A percentile compares a stretch with the other conserved stretches of the same genome.
phyloP scores from a whole-genome alignment of 2,113 vertebrate genomes.

The Peromyscus polionotus region DNA sequence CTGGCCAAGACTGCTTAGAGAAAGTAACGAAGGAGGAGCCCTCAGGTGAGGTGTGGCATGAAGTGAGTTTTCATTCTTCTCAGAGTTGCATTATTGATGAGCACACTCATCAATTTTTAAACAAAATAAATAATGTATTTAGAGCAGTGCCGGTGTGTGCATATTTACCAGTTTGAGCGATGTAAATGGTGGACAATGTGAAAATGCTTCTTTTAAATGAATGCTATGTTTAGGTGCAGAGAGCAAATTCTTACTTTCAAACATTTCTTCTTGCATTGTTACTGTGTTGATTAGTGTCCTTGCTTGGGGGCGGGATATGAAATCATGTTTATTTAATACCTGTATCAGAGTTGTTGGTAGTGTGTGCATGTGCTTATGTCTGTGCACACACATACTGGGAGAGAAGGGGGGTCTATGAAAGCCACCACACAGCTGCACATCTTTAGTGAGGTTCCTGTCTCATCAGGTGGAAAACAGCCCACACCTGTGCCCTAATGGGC shows the following conservation, averaged over 20 bases:
- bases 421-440: rapidly evolving
- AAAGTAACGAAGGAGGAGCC: too few species aligned
- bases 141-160: background rate
- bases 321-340: background rate
- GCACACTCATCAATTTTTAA: constrained; percentile 55
- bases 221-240: background rate
- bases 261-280: background rate
- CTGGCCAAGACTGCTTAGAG: background rate
- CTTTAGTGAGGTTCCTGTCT: rapidly evolving
- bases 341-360: background rate
- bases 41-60: background rate
- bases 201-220: background rate
- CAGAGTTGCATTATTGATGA: constrained; percentile 67
- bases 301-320: rapidly evolving
- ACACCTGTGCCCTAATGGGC: background rate
- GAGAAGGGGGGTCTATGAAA: too few species aligned
- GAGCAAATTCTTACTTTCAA: background rate
- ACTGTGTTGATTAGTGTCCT: rapidly evolving
- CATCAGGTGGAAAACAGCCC: rapidly evolving
- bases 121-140: constrained; percentile 72
- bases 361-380: background rate
- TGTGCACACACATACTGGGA: rapidly evolving
- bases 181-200: background rate
- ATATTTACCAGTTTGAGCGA: background rate
- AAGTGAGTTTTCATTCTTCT: background rate